Base-by-base conservation (phyloP, 2,113 vertebrate genomes). In the Saccopteryx bilineata region DNA sequence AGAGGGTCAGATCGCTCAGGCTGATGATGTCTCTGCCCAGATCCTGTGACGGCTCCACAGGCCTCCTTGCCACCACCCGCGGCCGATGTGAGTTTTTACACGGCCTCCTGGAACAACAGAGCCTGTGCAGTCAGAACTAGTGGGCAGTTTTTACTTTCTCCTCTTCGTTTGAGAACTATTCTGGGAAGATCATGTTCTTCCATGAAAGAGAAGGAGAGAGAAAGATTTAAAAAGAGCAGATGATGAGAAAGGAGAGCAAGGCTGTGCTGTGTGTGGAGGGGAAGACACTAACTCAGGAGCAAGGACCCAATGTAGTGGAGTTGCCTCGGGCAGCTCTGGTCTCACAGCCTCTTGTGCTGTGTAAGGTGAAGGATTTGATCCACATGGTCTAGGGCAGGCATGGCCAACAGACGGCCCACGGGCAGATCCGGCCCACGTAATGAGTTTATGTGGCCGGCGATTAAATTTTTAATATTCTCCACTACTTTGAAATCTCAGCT, bases 11-110 rank as follows among this genome's bases (percentile, higher is more conserved):
- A 15, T 1, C 3, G 7, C 24, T 60, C 39, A 17, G 10, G 28
- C 5, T 10, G 39, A 39, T 39, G 39, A 56, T 11, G 48, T 19
- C 11, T 21, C 19, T 6, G 9, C 66, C 5, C 4, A 0, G 33
- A 23, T 26, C 72, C 52, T 19, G 4, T 23, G 26, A 9, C 31
- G 24, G 13, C 33, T 66, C 5, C 54, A 12, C 0, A 11, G 0
- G 3, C 10, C 6, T 87, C 39, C 24, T 33, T 4, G 3, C 23
- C 46, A 48, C 19, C 17, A 33, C 23, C 23, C 26, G 21, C 31
- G 92, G 52, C 10, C 0, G 0, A 1, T 10, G 3, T 39, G 50
- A 54, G 18, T 9, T 39, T 72, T 28, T 5, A 1, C 14, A 2
- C 5, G 14, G 21, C 9, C 19, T 63, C 50, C 1, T 17, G 28